Conservation (phyloP, 1,140 invertebrate genomes). For the Branchinecta lindahli region DNA sequence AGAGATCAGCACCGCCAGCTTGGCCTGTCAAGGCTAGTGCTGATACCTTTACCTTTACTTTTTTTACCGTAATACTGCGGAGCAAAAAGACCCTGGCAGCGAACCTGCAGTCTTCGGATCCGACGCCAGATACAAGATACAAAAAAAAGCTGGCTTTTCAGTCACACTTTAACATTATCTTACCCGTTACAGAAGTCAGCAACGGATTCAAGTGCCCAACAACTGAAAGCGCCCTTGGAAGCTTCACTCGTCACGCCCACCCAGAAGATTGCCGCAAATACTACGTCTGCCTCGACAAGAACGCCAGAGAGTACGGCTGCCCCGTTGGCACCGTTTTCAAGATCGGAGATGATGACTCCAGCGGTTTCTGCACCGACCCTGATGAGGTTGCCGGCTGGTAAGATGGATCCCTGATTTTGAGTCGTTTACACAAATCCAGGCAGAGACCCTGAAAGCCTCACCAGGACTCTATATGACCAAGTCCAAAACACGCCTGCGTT, state of each 20-base stretch:
- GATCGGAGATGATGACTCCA: constrained; percentile 70
- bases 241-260: constrained; percentile 84
- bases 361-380: constrained; percentile 79
- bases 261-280: constrained; percentile 89
- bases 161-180: too few species aligned
- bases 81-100: too few species aligned
- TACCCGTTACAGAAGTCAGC: constrained; percentile 53
- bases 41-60: too few species aligned
- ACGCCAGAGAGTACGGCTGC: constrained; percentile 80
- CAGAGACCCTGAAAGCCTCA: neutral
- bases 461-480: constrained; percentile 9
- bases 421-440: constrained; percentile 21
- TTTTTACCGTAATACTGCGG: too few species aligned
- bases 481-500: too few species aligned
- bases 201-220: constrained; percentile 75
- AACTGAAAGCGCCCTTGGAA: constrained; percentile 54
- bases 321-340: constrained; percentile 91
- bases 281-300: constrained; percentile 70
- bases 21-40: too few species aligned
- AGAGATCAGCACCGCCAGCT: too few species aligned
- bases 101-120: too few species aligned
- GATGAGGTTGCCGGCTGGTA: constrained; percentile 87
- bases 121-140: too few species aligned
- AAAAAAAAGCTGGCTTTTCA: too few species aligned
- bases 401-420: constrained; percentile 33